Evolutionary conservation across 1,140 invertebrate species (phyloP).

Genomic region (Drosophila miranda): DNA sequence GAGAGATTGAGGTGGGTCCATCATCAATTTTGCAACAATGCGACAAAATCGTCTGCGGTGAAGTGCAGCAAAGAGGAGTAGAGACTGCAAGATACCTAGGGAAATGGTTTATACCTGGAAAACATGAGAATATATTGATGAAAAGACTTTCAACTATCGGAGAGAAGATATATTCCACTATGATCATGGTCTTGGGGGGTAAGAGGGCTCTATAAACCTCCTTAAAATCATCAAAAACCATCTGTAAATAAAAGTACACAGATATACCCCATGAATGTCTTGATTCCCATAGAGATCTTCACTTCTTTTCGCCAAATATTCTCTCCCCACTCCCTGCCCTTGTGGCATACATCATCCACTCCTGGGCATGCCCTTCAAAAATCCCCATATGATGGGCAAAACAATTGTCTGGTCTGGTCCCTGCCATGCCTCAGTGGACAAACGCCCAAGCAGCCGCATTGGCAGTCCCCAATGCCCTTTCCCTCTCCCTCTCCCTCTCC

Average conservation of each 20-base stretch:
- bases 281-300: too few relatives aligned
- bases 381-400: neutral
- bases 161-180: too few relatives aligned
- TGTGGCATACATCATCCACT: too few relatives aligned
- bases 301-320: neutral
- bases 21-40: conserved; percentile 81
- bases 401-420: conserved; percentile 38
- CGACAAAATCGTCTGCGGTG: conserved; percentile 45
- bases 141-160: too few relatives aligned
- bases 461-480: conserved; percentile 28
- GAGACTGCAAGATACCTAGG: neutral
- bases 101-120: too few relatives aligned
- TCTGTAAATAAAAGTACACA: too few relatives aligned
- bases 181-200: too few relatives aligned
- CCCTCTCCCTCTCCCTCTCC: conserved; percentile 7
- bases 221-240: too few relatives aligned
- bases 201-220: too few relatives aligned
- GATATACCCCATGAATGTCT: too few relatives aligned
- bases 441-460: conserved; percentile 50
- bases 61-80: neutral
- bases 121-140: too few relatives aligned
- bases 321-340: too few relatives aligned
- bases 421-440: conserved; percentile 40
- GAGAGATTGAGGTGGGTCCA: conserved; percentile 29
- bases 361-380: neutral